Conservation (phyloP, 2,888 invertebrate species). For the Drosophila meridionalis region DNA sequence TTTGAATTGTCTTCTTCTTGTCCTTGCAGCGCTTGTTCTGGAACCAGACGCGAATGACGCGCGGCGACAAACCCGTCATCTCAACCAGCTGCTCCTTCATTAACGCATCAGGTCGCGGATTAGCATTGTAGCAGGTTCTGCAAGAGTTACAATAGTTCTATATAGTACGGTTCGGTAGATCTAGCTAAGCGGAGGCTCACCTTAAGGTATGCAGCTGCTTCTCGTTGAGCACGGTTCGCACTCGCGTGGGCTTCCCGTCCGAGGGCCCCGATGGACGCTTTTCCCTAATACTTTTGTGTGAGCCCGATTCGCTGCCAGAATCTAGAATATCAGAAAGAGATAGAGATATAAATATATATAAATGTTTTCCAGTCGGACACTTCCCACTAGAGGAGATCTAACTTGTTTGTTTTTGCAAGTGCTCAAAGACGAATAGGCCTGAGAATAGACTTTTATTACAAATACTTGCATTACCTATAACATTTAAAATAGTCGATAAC, state of each 20-base stretch:
- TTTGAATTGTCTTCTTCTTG: constrained; percentile 97
- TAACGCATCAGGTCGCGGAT: constrained; percentile 98
- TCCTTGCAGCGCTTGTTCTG: constrained; percentile 99
- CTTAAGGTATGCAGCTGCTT: constrained; percentile 98
- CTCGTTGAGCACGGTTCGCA: constrained; percentile 99
- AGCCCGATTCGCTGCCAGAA: constrained; percentile 96
- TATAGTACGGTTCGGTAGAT: too few relatives aligned
- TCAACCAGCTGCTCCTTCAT: constrained; percentile 99
- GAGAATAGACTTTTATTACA: too few relatives aligned
- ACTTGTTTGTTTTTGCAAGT: too few relatives aligned
- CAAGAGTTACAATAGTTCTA: too few relatives aligned
- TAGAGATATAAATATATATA: neutral
- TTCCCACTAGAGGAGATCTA: too few relatives aligned
- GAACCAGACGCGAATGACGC: constrained; percentile 99
- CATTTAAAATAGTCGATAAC: too few relatives aligned
- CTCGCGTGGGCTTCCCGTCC: constrained; percentile 98
- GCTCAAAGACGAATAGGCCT: neutral
- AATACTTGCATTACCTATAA: too few relatives aligned
- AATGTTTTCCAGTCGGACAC: too few relatives aligned
- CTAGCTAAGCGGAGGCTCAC: constrained; percentile 76
- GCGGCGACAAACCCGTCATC: constrained; percentile 98
- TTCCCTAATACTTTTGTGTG: constrained; percentile 91
- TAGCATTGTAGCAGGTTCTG: constrained; percentile 97
- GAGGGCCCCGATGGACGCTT: constrained; percentile 85
- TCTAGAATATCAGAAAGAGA: constrained; percentile 86